Conservation (phyloP, 2,113 vertebrate genomes). For the Hylia prasina region DNA sequence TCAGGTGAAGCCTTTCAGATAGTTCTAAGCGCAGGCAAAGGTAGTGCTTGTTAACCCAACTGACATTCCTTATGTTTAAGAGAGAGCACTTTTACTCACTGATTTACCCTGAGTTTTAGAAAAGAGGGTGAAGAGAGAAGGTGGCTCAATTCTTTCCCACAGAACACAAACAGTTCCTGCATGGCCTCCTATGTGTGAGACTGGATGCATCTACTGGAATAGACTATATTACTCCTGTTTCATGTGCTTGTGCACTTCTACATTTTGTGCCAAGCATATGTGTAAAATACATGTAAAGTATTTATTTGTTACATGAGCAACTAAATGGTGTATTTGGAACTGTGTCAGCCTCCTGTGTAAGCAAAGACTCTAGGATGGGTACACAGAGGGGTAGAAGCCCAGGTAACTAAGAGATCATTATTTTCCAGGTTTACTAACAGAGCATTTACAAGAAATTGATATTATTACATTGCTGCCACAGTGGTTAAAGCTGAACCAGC, state of each 20-base stretch:
- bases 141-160: fast-evolving
- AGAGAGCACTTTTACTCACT: neutral
- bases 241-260: neutral
- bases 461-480: neutral
- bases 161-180: neutral
- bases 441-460: neutral
- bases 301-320: neutral
- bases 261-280: neutral
- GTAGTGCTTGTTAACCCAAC: neutral
- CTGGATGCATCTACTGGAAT: neutral
- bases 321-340: constrained; percentile 9
- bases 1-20: neutral
- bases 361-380: neutral
- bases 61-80: neutral
- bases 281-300: neutral
- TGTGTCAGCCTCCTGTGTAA: constrained; percentile 12
- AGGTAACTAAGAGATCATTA: constrained; percentile 5
- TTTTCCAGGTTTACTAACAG: neutral
- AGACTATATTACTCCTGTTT: neutral
- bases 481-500: neutral
- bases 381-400: neutral
- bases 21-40: neutral
- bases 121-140: neutral
- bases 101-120: neutral
- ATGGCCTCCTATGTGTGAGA: neutral